Base-by-base conservation (phyloP, 2,797 vertebrate genomes). In the Champsocephalus gunnari region DNA sequence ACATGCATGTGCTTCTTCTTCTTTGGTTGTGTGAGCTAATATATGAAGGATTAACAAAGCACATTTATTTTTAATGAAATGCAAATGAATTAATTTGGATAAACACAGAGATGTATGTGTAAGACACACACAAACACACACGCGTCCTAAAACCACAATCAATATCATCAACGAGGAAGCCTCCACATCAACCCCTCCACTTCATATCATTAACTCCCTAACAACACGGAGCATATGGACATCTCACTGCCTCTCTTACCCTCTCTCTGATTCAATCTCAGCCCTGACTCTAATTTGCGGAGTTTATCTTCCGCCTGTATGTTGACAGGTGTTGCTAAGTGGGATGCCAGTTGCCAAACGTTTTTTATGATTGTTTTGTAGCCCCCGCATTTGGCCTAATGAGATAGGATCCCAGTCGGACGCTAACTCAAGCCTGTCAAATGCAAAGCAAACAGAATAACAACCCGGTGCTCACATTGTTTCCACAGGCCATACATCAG, bases 331-430 rank as follows among this genome's bases (percentile, higher is more conserved):
- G 94, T 92, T 96, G 94, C 96, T 96, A 96, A 97, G 96, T 96
- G 95, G 94, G 82, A 95, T 94, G 95, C 95, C 93, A 91, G 94
- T 95, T 95, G 96, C 96, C 97, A 98, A 96, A 97, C 94, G 94
- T 96, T 97, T 97, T 97, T 97, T 97, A 97, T 97, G 96, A 97
- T 96, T 95, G 94, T 96, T 97, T 96, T 95, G 96, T 38, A 38
- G 34, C 96, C 94, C 94, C 92, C 90, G 94, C 96, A 97, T 97
- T 97, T 96, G 95, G 96, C 93, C 96, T 97, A 97, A 98, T 97
- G 96, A 98, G 96, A 97, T 96, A 96, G 96, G 95, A 97, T 97
- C 96, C 96, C 96, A 96, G 96, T 96, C 94, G 95, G 94, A 94
- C 94, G 91, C 94, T 97, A 97, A 98, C 92, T 97, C 95, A 97